Base-by-base conservation (phyloP, 1,140 invertebrate species). In the Tribolium castaneum region DNA sequence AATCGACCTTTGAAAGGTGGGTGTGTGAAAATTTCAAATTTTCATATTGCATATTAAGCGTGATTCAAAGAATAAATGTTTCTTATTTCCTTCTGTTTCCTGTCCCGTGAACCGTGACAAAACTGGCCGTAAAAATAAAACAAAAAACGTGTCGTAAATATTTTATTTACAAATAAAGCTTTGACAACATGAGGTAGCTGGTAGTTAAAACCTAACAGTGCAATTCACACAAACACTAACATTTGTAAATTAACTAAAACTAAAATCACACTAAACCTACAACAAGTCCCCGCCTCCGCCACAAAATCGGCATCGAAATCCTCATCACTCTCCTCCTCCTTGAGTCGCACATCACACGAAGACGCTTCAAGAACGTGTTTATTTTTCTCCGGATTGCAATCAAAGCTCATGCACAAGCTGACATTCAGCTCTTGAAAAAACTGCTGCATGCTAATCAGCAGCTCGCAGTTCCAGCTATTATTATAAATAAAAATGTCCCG, bases 391-490 rank as follows among this genome's bases (percentile, higher is more conserved):
- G 14, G 13, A 13, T 70, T 80, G 78, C 84, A 85, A 34, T 78
- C 77, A 50, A 52, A 6, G 34, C 78, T 74, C 34, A 77, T 59
- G 75, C 84, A 85, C 6, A 85, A 35, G 52, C 79, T 76, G 1
- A 84, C 72, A 56, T 83, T 82, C 12, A 66, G 78, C 22, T 78
- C 52, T 50, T 78, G 10, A 22, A 82, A 83, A 80, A 79, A 85
- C 19, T 79, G 78, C 73, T 79, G 81, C 84, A 85, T 84, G 49
- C 81, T 75, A 6, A 81, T 70, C 14, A 83, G 76, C 80, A 83
- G 82, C 51, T 83, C 82, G 76, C 84, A 85, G 30, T 75, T 81
- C 78, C 80, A 84, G 5, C 74, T 75, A 74, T 84, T 85, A 56
- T 81, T 80, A 16, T 70, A 78, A 14, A 85, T 54, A 39, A 82